Base-by-base conservation (phyloP, 2,113 vertebrate species). In the Rhinoderma darwinii region DNA sequence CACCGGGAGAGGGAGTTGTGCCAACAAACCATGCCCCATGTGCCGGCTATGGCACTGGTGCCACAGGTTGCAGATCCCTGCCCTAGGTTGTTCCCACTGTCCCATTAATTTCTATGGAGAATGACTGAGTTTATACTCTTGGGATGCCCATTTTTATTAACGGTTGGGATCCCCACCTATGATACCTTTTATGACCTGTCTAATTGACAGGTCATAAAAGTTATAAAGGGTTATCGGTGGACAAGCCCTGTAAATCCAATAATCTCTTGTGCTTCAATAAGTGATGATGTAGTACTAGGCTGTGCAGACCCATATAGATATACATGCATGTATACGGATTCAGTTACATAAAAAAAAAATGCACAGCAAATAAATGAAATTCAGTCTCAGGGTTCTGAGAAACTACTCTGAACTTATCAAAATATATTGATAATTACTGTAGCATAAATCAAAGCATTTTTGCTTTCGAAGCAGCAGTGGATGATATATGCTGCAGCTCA, bases 361-460 rank as follows among this genome's bases (percentile, higher is more conserved):
- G 15, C 37, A 30, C 9, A 66, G n/a, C 35, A 37, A 66, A 54
- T 51, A 51, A 54, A 51, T 51, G 8, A 2, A 78, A 54, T 35
- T 78, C 44, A 77, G 15, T 81, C 35, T 39, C 39, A 15, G 1
- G 9, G 39, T 61, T 81, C 39, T n/a, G 39, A 80, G 78, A 61
- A 81, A 63, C 15, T 6, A n/a, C 44, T 66, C 59, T 44, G 66
- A 30, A 82, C 10, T 39, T 27, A 43, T 5, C 39, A 44, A 27
- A 82, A 82, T 82, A 27, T 63, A 82, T 63, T 44, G 39, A 82
- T 82, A 44, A 82, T 82, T 82, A 82, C 56, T 66, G 79, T 32
- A 82, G 25, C 79, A 66, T 82, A 82, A 82, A 82, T 82, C 79
- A 82, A 82, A 82, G 79, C 56, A 82, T 82, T 41, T 82, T 82